These are phyloP conservation scores for Carcharodon carcharias DNA, from an alignment of 2,797 vertebrate species.

Conservation along the genomic window DNA sequence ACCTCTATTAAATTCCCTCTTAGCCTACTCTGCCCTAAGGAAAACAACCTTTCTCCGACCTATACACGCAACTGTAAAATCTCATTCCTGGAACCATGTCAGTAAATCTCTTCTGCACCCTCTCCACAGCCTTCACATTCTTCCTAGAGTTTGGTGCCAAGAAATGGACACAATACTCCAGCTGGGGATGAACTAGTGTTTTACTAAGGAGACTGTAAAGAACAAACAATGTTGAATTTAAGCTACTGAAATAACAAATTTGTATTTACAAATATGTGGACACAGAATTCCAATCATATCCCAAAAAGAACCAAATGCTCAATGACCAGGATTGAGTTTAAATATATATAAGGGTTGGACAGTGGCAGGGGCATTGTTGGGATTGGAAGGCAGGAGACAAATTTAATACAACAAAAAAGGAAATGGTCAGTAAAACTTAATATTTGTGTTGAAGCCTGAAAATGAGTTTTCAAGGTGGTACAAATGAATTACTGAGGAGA, in stretches of 20 bases:
- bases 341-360: not conserved
- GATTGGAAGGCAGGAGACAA: not conserved
- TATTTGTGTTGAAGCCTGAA: not conserved
- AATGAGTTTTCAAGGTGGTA: not conserved
- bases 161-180: not conserved
- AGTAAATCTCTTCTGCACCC: not conserved
- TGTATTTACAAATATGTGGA: not conserved
- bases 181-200: not conserved
- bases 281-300: not conserved
- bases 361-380: not conserved
- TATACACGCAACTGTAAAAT: not conserved
- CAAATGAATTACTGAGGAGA: not conserved
- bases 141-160: not conserved
- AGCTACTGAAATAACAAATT: not conserved
- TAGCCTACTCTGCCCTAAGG: not conserved
- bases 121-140: not conserved
- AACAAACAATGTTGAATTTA: not conserved
- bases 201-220: not conserved
- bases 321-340: not conserved
- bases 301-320: not conserved
- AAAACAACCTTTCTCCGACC: not conserved
- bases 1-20: not conserved
- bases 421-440: not conserved
- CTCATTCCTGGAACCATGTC: not conserved
- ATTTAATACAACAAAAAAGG: not conserved